Evolutionary conservation across 30 jellyfish, hydroid and myxozoan species (phyloP).

Genomic region (Cassiopea andromeda): DNA sequence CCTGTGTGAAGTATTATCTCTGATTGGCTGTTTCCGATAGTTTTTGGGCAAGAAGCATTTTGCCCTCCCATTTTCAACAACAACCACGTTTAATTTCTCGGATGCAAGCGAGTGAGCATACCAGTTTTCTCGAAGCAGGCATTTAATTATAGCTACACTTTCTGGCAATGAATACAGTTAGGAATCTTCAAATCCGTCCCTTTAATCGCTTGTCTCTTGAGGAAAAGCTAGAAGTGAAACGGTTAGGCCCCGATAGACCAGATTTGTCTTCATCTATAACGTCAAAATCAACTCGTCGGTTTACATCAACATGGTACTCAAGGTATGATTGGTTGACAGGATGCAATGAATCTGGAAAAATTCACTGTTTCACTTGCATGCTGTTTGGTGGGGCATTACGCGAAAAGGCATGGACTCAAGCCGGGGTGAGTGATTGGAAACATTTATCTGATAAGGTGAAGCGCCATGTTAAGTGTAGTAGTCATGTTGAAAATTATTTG

Average conservation of each 20-base stretch:
- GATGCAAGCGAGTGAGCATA: neutral
- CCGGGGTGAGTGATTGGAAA: conserved; percentile 58
- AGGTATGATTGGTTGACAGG: conserved; percentile 56
- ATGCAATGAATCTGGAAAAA: conserved; percentile 41
- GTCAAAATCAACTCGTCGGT: conserved; percentile 11
- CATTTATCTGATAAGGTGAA: conserved; percentile 58
- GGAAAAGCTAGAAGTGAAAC: conserved; percentile 45
- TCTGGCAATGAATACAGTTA: conserved; percentile 18
- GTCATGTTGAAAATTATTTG: conserved; percentile 47
- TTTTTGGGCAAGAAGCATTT: conserved; percentile 11
- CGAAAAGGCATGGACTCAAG: conserved; percentile 45
- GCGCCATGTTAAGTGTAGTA: conserved; percentile 26
- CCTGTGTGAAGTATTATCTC: neutral
- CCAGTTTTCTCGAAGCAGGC: neutral
- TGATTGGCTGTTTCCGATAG: conserved; percentile 36
- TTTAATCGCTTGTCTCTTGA: conserved; percentile 17
- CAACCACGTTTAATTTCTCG: neutral
- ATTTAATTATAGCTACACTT: neutral
- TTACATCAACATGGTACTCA: conserved; percentile 44
- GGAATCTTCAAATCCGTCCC: conserved; percentile 24
- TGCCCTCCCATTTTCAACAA: conserved; percentile 15
- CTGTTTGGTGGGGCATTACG: conserved; percentile 40
- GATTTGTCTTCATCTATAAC: conserved; percentile 8
- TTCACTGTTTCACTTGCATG: conserved; percentile 50
- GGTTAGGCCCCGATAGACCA: conserved; percentile 58